Conservation (phyloP, 2,888 invertebrate genomes). For the Drosophila koepferae region DNA sequence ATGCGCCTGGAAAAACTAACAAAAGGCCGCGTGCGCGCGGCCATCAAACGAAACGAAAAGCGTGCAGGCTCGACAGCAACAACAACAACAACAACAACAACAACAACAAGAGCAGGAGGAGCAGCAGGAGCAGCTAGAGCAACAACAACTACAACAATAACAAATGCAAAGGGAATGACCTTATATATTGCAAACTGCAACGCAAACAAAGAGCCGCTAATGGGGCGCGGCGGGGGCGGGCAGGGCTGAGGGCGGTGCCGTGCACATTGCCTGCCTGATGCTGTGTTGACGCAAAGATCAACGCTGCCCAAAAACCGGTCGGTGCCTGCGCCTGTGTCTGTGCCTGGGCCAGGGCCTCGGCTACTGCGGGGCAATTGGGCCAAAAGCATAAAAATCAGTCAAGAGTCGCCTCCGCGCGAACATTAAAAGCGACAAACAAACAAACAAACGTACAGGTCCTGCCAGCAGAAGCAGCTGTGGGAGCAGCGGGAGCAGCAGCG, state of each 20-base stretch:
- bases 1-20: conserved; percentile 74
- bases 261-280: conserved; percentile 19
- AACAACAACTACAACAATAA: conserved; percentile 24
- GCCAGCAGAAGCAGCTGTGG: conserved; percentile 14
- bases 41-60: conserved; percentile 78
- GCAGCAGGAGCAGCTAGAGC: neutral
- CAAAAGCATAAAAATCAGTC: conserved; percentile 81
- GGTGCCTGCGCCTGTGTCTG: conserved; percentile 1
- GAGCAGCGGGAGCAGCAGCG: neutral
- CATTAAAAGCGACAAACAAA: conserved; percentile 81
- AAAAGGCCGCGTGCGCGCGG: conserved; percentile 75
- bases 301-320: conserved; percentile 43
- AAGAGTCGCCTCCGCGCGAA: conserved; percentile 71
- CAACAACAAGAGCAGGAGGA: neutral
- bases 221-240: conserved; percentile 42
- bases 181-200: conserved; percentile 65
- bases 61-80: conserved; percentile 66
- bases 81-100: conserved; percentile 31
- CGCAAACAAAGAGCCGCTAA: conserved; percentile 77
- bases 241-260: conserved; percentile 6
- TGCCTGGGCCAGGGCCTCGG: conserved; percentile 23
- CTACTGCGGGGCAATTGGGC: conserved; percentile 79
- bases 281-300: conserved; percentile 55
- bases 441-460: conserved; percentile 66
- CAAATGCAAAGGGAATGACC: conserved; percentile 62